phyloP scores from a whole-genome alignment of 2,113 vertebrate genomes.

The Podiceps cristatus region DNA sequence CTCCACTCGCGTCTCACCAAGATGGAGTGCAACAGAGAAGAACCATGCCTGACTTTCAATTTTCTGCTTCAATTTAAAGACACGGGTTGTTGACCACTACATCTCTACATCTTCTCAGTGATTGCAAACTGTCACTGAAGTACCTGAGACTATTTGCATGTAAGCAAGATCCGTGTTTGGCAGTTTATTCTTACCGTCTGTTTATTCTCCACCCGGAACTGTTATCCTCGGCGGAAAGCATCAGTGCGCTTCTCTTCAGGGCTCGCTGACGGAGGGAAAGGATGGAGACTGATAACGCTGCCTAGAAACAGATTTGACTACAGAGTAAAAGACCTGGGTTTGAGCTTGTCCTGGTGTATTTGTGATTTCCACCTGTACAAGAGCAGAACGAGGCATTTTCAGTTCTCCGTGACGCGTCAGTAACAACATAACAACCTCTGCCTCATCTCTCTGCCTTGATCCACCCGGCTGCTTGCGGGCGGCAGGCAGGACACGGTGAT shows the following conservation, averaged over 20 bases:
- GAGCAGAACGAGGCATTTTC: background rate
- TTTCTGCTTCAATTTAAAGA: background rate
- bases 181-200: background rate
- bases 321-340: background rate
- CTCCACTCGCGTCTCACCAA: background rate
- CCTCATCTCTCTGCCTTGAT: background rate
- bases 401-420: background rate
- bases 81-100: background rate
- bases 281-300: background rate
- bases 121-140: background rate
- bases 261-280: background rate
- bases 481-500: fast-evolving
- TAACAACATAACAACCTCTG: background rate
- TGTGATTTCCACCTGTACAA: background rate
- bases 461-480: background rate
- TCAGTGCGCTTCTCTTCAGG: background rate
- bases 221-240: background rate
- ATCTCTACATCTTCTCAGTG: background rate
- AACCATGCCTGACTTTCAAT: background rate
- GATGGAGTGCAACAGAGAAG: background rate
- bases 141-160: background rate
- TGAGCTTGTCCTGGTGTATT: background rate
- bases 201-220: background rate
- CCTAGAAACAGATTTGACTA: background rate
- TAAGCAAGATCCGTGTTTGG: background rate